A percentile compares a stretch with the other conserved stretches of the same genome.
These are phyloP conservation scores for human DNA, from an alignment of 2,113 vertebrate genomes.

Conservation along the genomic window GRCh38 chr9:120865501-120866000, in stretches of 20 bases:
- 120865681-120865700: accelerated
- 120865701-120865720: constrained; percentile 92
- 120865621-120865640: background rate
- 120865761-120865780: constrained; percentile 98
- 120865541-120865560: background rate
- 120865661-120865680: background rate
- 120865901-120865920: background rate
- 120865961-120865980: background rate
- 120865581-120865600: background rate
- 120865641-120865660: accelerated
- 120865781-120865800: constrained; percentile 96
- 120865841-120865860: background rate
- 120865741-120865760: constrained; percentile 95
- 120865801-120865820: constrained; percentile 97
- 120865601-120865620: background rate
- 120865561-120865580: background rate
- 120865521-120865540: background rate
- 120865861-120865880: constrained; percentile 40
- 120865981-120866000: background rate
- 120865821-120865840: constrained; percentile 91
- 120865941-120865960: background rate
- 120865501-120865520: background rate
- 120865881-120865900: background rate
- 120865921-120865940: background rate
- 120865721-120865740: constrained; percentile 94